A percentile compares a stretch with the other conserved stretches of the same genome.
Evolutionary conservation across 2,113 vertebrate genomes (phyloP).

Genomic region (Phalacrocorax carbo): DNA sequence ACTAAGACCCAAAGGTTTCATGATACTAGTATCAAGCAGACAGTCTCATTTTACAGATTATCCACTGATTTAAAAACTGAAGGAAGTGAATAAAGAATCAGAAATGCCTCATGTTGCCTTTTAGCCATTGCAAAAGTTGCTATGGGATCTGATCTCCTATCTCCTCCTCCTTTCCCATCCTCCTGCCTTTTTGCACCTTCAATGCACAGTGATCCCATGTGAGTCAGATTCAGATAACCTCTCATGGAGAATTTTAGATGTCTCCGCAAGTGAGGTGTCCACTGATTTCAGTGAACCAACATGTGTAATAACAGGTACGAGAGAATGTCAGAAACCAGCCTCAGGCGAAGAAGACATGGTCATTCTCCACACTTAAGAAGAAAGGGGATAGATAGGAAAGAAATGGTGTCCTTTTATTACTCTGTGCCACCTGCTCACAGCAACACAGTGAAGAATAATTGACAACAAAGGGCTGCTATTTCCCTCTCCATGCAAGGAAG

Average conservation of each 20-base stretch:
- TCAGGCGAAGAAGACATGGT: not conserved
- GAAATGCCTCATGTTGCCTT: not conserved
- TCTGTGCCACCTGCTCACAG: not conserved
- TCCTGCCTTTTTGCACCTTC: not conserved
- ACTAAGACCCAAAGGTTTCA: not conserved
- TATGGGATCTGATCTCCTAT: not conserved
- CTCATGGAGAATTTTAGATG: not conserved
- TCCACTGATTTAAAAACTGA: not conserved
- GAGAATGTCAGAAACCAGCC: not conserved
- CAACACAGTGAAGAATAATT: not conserved
- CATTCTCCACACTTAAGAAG: not conserved
- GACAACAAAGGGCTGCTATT: not conserved
- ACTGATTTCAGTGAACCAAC: not conserved
- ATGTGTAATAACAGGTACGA: not conserved
- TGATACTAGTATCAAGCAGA: not conserved
- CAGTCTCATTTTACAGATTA: not conserved
- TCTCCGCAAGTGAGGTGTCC: not conserved
- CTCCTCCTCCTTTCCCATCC: not conserved
- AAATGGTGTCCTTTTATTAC: not conserved
- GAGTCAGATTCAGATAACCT: not conserved
- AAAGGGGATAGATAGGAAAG: not conserved
- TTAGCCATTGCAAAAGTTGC: not conserved
- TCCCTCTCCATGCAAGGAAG: not conserved
- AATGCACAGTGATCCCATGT: not conserved
- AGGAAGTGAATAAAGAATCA: not conserved